Evolutionary conservation across 2,888 invertebrate species (phyloP), one percentile per base, ranked within the genome.

Genomic region (Abscondita cerata): DNA sequence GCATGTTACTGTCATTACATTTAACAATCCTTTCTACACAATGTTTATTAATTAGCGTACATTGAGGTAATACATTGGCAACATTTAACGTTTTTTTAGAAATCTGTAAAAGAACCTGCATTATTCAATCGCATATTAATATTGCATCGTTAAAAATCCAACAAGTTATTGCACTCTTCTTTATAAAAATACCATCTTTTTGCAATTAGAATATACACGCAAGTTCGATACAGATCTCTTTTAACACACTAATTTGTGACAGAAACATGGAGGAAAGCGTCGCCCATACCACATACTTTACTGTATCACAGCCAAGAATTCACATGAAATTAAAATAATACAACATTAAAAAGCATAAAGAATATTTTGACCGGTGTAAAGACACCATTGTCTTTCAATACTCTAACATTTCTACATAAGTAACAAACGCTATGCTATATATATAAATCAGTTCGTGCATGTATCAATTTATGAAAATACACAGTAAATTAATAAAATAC

Each of bases 251-350:
- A 61, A 58, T 56, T 63, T 51, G 12, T 61, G 68, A 65, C 67
- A 70, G 68, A 69, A 69, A 70, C 67, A 75, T 77, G 77, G 78
- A 80, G 77, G 78, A 78, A 79, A 79, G 75, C 76, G 77, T 76
- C 75, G 74, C 74, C 72, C 76, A 73, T 73, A 75, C 75, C 75
- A 76, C 75, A 78, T 76, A 78, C 77, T 80, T 80, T 79, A 78
- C 78, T 79, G 79, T 80, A 80, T 81, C 81, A 81, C 81, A 81
- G 81, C 80, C 81, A 79, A 80, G 77, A 80, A 79, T 79, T 80
- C 79, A 80, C 79, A 79, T 78, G 78, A 77, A 78, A 79, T 77
- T 75, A 73, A 71, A 74, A 74, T 69, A 72, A 71, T 70, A 72
- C 70, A 74, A 73, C 70, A 73, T 72, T 70, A 71, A 73, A 73